Evolutionary conservation across 2,888 invertebrate species (phyloP).

Genomic region (Cosmia pyralina): DNA sequence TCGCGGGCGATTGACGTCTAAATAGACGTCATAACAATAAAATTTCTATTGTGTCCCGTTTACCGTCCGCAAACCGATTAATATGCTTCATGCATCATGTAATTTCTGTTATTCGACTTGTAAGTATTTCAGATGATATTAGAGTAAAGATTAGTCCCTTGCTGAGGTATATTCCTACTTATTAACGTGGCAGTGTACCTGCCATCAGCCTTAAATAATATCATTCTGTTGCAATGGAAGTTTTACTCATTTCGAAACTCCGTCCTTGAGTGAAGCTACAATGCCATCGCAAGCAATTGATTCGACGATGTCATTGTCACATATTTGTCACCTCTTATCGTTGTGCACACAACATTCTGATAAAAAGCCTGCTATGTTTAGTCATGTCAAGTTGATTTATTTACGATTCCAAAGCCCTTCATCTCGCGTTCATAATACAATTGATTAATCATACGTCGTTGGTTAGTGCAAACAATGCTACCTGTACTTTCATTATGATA

Average conservation of each 20-base stretch:
- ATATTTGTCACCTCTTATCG: conserved; percentile 72
- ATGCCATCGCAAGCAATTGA: conserved; percentile 70
- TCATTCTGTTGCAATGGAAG: not conserved
- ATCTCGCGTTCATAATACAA: conserved; percentile 76
- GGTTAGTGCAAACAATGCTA: conserved; percentile 77
- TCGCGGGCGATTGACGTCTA: too few species aligned
- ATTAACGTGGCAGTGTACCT: not conserved
- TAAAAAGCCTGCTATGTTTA: conserved; percentile 74
- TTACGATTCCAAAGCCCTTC: conserved; percentile 77
- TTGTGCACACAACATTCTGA: conserved; percentile 67
- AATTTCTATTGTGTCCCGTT: too few species aligned
- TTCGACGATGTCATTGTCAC: conserved; percentile 80
- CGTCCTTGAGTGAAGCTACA: conserved; percentile 67
- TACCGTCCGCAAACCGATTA: not conserved
- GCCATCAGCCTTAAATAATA: not conserved
- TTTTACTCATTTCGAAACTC: conserved; percentile 64
- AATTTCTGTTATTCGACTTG: not conserved
- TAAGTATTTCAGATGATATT: not conserved
- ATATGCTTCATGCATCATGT: not conserved
- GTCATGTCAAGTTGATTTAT: conserved; percentile 79
- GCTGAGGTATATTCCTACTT: not conserved
- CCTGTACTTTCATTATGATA: conserved; percentile 73
- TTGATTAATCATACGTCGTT: conserved; percentile 79
- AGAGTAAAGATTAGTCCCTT: not conserved
- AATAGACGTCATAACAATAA: too few species aligned